Percentiles rank a stretch among this genome's conserved stretches.
Evolutionary conservation across 2,797 vertebrate genomes (phyloP).

Genomic region (Chaetodon trifasciatus): DNA sequence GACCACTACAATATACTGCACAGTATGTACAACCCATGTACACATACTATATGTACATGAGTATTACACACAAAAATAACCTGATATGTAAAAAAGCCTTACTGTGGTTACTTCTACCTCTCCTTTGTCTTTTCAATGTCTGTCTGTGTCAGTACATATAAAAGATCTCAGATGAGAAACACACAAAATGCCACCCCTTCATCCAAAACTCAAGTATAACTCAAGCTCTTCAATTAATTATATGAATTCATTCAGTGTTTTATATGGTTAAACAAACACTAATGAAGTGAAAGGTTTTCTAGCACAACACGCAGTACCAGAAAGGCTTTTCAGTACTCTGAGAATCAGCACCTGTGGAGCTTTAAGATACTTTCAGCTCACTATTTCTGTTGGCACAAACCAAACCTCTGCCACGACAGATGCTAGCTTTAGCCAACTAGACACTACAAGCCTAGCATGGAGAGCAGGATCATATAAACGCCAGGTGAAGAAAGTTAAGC

Average conservation of each 20-base stretch:
- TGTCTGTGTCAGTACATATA: no score
- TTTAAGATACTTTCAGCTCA: background rate
- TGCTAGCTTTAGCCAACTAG: background rate
- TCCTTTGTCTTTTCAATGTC: no score
- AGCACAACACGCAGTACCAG: background rate
- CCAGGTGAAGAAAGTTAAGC: background rate
- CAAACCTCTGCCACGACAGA: background rate
- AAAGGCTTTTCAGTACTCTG: background rate
- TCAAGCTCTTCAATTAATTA: background rate
- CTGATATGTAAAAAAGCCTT: background rate
- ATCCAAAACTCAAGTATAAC: no score
- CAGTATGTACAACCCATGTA: background rate
- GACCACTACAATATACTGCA: background rate
- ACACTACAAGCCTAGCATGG: background rate
- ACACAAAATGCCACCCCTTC: background rate
- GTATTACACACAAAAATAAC: background rate
- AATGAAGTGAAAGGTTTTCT: background rate
- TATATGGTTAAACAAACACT: background rate
- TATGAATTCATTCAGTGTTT: background rate
- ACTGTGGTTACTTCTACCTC: no score
- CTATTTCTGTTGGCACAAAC: background rate
- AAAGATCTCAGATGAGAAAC: background rate
- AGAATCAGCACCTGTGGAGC: constrained; percentile 10
- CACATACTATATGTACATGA: background rate
- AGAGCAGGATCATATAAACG: background rate